Base-by-base conservation (phyloP, 2,888 invertebrate species). In the Syritta pipiens region DNA sequence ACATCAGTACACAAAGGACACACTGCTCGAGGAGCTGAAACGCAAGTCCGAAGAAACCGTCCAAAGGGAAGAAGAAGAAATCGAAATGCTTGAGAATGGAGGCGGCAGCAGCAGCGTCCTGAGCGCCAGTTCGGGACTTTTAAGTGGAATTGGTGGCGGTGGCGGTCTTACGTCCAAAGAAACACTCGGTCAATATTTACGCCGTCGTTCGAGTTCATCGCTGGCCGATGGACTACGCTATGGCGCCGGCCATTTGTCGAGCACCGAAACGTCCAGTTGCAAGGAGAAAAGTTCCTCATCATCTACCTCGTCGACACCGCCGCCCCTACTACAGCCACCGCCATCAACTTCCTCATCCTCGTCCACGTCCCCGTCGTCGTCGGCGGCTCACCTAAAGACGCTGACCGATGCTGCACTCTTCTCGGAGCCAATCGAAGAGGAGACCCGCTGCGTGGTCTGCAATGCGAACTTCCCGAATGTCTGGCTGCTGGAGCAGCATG, bases 401-500 rank as follows among this genome's bases (percentile, higher is more conserved):
- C 68, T 79, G 10, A 49, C 86, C 85, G 63, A 85, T 84, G 83
- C 83, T 84, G 37, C 88, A 19, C 84, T 88, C 26, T 87, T 88
- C 74, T 85, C 86, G 51, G 88, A 88, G 37, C 85, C 88, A 51
- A 89, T 89, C 67, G 89, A 89, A 82, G 89, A 89, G 83, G 89
- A 89, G 82, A 89, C 93, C 49, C 92, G 94, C 37, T 96, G 96
- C 86, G 93, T 94, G 53, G 94, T 95, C 9, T 96, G 96, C 87
- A 92, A 95, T 84, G 96, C 96, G 24, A 94, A 94, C 20, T 96
- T 96, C 86, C 96, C 96, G 17, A 95, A 95, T 40, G 91, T 94
- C n/a, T 95, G 95, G 95, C 91, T 96, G 28, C 90, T 96, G 55
- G 96, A 96, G 86, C 94, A 95, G 83, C 96, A 96, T 88, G 94